Conservation (phyloP, 1,140 invertebrate genomes). For the Vanessa tameamea region DNA sequence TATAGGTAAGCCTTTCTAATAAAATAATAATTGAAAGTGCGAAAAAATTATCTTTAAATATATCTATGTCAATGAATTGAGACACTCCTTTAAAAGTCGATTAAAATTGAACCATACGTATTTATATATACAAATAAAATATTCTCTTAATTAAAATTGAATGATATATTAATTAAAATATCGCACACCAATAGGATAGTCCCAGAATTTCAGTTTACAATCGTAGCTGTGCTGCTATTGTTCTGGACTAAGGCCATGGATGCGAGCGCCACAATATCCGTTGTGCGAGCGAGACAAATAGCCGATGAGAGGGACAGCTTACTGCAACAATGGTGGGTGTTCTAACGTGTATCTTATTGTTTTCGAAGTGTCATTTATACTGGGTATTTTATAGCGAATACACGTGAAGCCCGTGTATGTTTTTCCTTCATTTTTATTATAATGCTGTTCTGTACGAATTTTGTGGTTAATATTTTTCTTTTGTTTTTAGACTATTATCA, state of each 20-base stretch:
- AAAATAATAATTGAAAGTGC: too few relatives aligned
- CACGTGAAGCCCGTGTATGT: conserved; percentile 1
- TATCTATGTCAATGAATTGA: too few relatives aligned
- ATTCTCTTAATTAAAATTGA: neutral
- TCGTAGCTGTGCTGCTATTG: neutral
- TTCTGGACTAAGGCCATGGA: conserved; percentile 3
- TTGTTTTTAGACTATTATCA: too few relatives aligned
- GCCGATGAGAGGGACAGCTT: neutral
- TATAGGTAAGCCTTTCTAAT: too few relatives aligned
- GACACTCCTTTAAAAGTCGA: too few relatives aligned
- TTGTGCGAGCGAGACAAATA: neutral
- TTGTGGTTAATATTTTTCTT: too few relatives aligned
- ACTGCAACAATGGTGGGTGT: conserved; percentile 16
- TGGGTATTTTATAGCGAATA: conserved; percentile 19
- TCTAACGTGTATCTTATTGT: conserved; percentile 23
- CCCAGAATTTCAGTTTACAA: neutral
- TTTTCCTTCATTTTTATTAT: neutral
- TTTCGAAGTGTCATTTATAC: conserved; percentile 15
- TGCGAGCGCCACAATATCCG: conserved; percentile 7
- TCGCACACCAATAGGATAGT: neutral
- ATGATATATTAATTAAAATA: neutral
- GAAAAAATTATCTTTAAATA: too few relatives aligned
- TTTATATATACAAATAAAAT: neutral
- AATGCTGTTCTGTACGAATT: too few relatives aligned
- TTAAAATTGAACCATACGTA: too few relatives aligned